Conservation (phyloP, 2,888 invertebrate genomes). For the Aquatica leii region DNA sequence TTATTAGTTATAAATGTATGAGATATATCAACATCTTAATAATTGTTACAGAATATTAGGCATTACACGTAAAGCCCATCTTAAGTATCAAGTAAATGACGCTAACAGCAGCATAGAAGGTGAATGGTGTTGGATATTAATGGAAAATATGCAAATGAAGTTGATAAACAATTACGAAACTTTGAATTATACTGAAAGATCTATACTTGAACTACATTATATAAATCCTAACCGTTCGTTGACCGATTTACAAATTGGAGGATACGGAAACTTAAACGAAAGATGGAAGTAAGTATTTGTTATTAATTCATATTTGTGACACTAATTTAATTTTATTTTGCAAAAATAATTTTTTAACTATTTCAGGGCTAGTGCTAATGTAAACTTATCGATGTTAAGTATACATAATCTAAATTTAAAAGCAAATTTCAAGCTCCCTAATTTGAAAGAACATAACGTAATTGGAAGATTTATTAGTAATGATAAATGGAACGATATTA, state of each 20-base stretch:
- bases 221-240: constrained; percentile 65
- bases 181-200: constrained; percentile 56
- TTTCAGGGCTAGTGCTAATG: constrained; percentile 15
- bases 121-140: constrained; percentile 64
- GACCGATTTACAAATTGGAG: constrained; percentile 63
- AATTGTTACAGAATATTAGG: constrained; percentile 33
- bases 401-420: constrained; percentile 64
- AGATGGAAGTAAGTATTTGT: constrained; percentile 64
- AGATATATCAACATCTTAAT: too few species aligned
- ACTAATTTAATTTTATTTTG: constrained; percentile 3
- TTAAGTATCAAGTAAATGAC: constrained; percentile 60
- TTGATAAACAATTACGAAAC: constrained; percentile 60
- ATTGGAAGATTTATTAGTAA: constrained; percentile 62
- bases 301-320: background rate
- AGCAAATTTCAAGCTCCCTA: constrained; percentile 68
- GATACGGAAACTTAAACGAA: constrained; percentile 66
- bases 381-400: constrained; percentile 57
- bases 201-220: constrained; percentile 63
- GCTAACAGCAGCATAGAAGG: constrained; percentile 60
- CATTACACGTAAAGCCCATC: constrained; percentile 51
- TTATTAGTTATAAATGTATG: too few species aligned
- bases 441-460: constrained; percentile 70
- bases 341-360: background rate
- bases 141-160: constrained; percentile 64
- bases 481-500: constrained; percentile 56